Evolutionary conservation across 2,797 vertebrate genomes (phyloP).

Genomic region (Rachycentron canadum): DNA sequence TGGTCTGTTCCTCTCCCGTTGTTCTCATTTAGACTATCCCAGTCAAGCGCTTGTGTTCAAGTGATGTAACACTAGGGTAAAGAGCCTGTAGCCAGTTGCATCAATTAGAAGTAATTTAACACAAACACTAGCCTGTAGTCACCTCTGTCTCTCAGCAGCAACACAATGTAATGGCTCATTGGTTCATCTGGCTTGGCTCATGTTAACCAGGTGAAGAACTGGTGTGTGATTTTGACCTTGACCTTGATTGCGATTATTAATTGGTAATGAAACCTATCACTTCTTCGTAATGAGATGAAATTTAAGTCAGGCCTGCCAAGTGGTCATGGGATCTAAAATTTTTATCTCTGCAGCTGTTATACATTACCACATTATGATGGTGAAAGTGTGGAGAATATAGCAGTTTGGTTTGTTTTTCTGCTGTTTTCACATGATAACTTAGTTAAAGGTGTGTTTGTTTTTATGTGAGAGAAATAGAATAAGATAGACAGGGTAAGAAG

Average conservation of each 20-base stretch:
- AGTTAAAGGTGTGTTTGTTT: conserved; percentile 9
- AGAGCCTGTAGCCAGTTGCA: conserved; percentile 21
- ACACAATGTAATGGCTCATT: background rate
- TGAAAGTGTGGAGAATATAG: background rate
- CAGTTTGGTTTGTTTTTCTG: background rate
- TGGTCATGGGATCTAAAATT: background rate
- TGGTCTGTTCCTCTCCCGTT: background rate
- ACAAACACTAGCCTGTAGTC: conserved; percentile 7
- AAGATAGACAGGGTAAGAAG: background rate
- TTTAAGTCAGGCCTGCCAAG: background rate
- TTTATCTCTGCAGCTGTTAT: background rate
- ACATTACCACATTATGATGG: background rate
- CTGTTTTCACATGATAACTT: background rate
- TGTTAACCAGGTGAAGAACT: background rate
- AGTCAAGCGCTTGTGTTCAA: conserved; percentile 40
- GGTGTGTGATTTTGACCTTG: conserved; percentile 20
- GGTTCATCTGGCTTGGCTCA: background rate
- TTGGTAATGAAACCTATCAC: conserved; percentile 1
- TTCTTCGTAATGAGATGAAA: background rate
- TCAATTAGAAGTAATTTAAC: conserved; percentile 35
- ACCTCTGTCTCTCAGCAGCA: conserved; percentile 16
- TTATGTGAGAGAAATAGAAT: conserved; percentile 1
- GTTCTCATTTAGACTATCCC: conserved; percentile 14
- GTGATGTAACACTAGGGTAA: conserved; percentile 37
- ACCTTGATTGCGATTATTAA: background rate